These are phyloP conservation scores for Drosophila recens DNA, from an alignment of 2,888 invertebrate genomes.

Conservation along the genomic window DNA sequence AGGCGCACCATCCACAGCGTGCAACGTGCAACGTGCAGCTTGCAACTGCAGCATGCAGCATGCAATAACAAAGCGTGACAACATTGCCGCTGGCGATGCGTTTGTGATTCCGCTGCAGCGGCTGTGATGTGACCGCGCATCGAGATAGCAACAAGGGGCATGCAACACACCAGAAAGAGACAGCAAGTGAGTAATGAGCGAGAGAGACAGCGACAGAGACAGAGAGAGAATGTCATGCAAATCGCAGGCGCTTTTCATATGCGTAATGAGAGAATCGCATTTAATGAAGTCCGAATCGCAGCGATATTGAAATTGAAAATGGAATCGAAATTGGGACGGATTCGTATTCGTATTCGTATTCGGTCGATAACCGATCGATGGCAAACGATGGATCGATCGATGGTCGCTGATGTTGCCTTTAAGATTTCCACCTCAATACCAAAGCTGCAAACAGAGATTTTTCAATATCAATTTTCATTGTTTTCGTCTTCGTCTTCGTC, in stretches of 20 bases:
- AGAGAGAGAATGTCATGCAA: constrained; percentile 40
- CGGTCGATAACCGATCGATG: constrained; percentile 11
- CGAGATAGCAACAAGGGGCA: constrained; percentile 30
- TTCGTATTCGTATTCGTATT: not conserved
- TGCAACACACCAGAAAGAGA: not conserved
- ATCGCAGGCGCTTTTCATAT: constrained; percentile 56
- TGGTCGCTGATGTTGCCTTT: constrained; percentile 73
- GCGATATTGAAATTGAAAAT: constrained; percentile 32
- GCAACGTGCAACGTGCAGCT: constrained; percentile 20
- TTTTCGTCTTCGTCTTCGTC: constrained; percentile 53
- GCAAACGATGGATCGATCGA: constrained; percentile 17
- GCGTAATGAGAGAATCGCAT: constrained; percentile 68
- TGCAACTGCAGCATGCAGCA: constrained; percentile 30
- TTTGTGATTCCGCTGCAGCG: constrained; percentile 50
- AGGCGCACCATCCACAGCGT: constrained; percentile 38
- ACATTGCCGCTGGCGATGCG: constrained; percentile 67
- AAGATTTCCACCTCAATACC: constrained; percentile 61
- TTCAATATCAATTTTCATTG: constrained; percentile 79
- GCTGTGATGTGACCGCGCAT: constrained; percentile 62
- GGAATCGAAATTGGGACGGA: constrained; percentile 26
- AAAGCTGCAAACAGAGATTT: constrained; percentile 40
- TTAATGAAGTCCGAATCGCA: constrained; percentile 53
- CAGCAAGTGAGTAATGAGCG: not conserved
- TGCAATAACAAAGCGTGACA: constrained; percentile 62
- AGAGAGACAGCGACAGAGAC: too few species aligned